Evolutionary conservation across 2,797 vertebrate genomes (phyloP), one percentile per base, ranked within the genome.

Genomic region (Microhierax caerulescens): DNA sequence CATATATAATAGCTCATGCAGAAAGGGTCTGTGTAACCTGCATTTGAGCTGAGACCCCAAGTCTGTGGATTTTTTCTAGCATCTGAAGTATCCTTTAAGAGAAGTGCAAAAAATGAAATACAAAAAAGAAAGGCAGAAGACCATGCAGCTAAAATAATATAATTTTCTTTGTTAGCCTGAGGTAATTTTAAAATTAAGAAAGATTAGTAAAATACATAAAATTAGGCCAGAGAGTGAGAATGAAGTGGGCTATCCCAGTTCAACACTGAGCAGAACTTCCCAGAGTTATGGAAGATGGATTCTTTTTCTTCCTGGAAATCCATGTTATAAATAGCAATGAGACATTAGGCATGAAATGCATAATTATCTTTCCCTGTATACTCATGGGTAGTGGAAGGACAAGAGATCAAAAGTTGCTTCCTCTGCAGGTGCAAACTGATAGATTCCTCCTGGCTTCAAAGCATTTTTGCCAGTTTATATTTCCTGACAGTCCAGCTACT

Each of bases 131-230:
- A 92, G 25, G 7, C 8, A 83, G 54, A 79, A 57, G 13, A 60
- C 27, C 8, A 50, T 34, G 45, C 7, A 53, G 51, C 32, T 63
- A 57, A 88, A 89, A 63, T 51, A 76, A 50, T 54, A 67, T 19
- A 22, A 50, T 86, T 88, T 88, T 17, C 6, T 78, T 72, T 85
- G 27, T 70, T 77, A 91, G 18, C 25, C 25, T 85, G 51, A 88
- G 83, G 32, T 68, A 91, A 75, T 77, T 90, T 72, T 90, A 77
- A 80, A 86, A 92, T 91, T 91, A 95, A 64, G 39, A 94, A 83
- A 25, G 45, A 90, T 81, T 92, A 95, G 11, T 41, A 92, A 93
- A 95, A 79, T 56, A 43, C 3, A 41, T 54, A 34, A 48, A 60
- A 67, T 79, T 37, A 72, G 34, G 32, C 17, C 57, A 91, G 45